Evolutionary conservation across 2,113 vertebrate genomes (phyloP).

Genomic region (Chlorodrepanis virens): DNA sequence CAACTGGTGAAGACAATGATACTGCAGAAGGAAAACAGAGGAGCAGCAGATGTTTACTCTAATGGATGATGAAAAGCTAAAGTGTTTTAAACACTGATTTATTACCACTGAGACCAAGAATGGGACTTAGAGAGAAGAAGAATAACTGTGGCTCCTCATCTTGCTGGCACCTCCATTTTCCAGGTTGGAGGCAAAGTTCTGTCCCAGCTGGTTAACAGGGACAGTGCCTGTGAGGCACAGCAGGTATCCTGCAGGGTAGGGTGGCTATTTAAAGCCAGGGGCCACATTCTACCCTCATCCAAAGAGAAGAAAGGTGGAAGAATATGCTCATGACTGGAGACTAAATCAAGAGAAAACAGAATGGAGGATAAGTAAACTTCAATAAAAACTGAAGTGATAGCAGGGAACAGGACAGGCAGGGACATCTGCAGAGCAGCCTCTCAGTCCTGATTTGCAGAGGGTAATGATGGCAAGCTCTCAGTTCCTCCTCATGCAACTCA

Average conservation of each 20-base stretch:
- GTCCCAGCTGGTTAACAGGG: not conserved
- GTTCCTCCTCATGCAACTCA: not conserved
- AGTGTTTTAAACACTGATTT: slow-evolving; percentile 29
- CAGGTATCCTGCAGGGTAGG: not conserved
- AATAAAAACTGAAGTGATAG: not conserved
- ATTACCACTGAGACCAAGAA: not conserved
- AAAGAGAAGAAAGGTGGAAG: not conserved
- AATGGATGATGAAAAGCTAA: slow-evolving; percentile 21
- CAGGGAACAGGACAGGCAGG: not conserved
- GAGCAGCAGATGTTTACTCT: not conserved
- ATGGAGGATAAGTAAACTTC: not conserved
- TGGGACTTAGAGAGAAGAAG: not conserved
- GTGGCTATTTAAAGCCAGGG: not conserved
- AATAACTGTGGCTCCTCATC: not conserved
- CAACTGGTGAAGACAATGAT: not conserved
- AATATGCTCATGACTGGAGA: not conserved
- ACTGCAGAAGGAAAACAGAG: not conserved
- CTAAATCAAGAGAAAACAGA: not conserved
- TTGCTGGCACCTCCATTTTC: not conserved
- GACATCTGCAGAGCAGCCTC: not conserved
- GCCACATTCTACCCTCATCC: not conserved
- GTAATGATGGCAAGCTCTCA: not conserved
- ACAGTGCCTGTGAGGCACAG: not conserved
- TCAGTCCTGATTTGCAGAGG: not conserved
- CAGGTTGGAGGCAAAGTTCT: not conserved